Base-by-base conservation (phyloP, 2,113 vertebrate species). In the Bucco capensis region DNA sequence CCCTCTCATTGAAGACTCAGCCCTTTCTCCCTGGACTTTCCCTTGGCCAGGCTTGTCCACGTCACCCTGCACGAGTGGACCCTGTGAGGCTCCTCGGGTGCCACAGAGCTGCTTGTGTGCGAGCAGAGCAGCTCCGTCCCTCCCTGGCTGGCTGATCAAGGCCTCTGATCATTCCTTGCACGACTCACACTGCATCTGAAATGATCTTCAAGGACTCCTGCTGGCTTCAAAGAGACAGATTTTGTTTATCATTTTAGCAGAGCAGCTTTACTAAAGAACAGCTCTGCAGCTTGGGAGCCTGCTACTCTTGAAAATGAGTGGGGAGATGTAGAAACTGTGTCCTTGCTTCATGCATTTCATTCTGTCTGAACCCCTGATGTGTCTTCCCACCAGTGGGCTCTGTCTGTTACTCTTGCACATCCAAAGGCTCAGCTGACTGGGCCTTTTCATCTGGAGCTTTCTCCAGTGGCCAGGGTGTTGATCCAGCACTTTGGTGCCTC, bases 201-300 rank as follows among this genome's bases (percentile, higher is more conserved):
- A 94, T 95, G 81, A 91, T 94, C 86, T 95, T 96, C 86, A 93
- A 95, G 93, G 93, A 96, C 90, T 96, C 94, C 86, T 94, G 89
- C 93, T 92, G 91, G 83, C 80, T 96, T 95, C 93, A 95, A 95
- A 96, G 96, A 95, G 93, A 94, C 95, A 96, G 93, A 95, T 96
- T 96, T 96, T 96, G 94, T 96, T 96, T 96, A 96, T 92, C 92
- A 91, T 94, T 96, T 95, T 96, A 96, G 92, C 83, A 93, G 92
- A 96, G 95, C 93, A 96, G 93, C 86, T 96, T 95, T 94, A 85
- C 92, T 96, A 92, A 95, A 96, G 93, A 94, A 93, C 90, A 95
- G 90, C 84, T 94, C 93, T 96, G 89, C 86, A 94, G 86, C 96
- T 93, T 92, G 80, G 82, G 86, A 95, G 87, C 46, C 80, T 47